Base-by-base conservation (phyloP, 2,113 vertebrate species). In the Pantherophis guttatus region DNA sequence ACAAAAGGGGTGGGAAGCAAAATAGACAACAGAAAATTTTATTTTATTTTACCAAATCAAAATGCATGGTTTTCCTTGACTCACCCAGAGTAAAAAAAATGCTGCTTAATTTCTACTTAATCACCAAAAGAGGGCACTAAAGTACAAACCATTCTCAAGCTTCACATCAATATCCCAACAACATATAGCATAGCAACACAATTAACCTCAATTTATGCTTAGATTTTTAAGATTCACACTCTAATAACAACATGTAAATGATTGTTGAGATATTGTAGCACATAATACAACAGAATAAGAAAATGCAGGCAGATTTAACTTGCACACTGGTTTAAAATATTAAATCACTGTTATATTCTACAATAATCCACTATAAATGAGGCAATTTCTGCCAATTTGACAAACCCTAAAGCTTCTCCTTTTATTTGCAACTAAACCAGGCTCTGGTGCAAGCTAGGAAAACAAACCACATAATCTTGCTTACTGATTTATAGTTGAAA, bases 111-210 rank as follows among this genome's bases (percentile, higher is more conserved):
- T 85, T 1, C 2, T 24, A 0, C 23, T 8, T 0, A 17, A 0
- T 0, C 8, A 65, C 95, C 96, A 95, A 93, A 88, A 96, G 98
- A 96, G 96, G 97, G 98, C 95, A 95, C 95, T 95, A 96, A 21
- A 96, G 0, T 48, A 95, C 54, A 94, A 50, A 19, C 1, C 33
- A 96, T 92, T 90, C 17, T 81, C 33, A 81, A 33, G 8, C 2
- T 70, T 8, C 33, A 21, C 8, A 19, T 21, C 75, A 44, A 3
- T 81, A 59, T 55, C 1, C 19, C 85, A 24, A 13, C 1, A 7
- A 44, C 2, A 44, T 29, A 1, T 6, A 0, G 29, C 24, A 1
- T 8, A 0, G n/a, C 29, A 11, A 1, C 85, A 33, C 21, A 70
- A 39, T 58, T 58, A 58, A 5, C 1, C 2, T 39, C 3, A 0